A percentile compares a stretch with the other conserved stretches of the same genome.
Conservation (phyloP, 2,888 invertebrate species). For the Drosophila antonietae region DNA sequence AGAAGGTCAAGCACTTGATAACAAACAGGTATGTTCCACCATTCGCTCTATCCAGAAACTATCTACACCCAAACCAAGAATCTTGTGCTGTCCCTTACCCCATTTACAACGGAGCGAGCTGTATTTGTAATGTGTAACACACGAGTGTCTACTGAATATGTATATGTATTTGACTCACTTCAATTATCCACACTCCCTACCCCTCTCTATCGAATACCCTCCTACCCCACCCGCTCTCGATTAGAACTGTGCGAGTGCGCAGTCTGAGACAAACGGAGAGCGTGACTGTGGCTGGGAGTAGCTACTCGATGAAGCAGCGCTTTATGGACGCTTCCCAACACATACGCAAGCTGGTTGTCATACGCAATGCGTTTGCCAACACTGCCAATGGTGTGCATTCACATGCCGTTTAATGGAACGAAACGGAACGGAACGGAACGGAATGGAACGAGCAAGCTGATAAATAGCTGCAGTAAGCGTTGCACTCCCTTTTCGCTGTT, state of each 20-base stretch:
- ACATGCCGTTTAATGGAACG: slow-evolving; percentile 61
- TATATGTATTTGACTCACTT: slow-evolving; percentile 9
- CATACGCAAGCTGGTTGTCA: slow-evolving; percentile 79
- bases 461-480: slow-evolving; percentile 44
- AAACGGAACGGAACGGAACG: not conserved
- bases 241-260: slow-evolving; percentile 76
- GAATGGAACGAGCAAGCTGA: not conserved
- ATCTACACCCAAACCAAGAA: not conserved
- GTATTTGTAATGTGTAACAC: slow-evolving; percentile 10
- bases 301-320: slow-evolving; percentile 72
- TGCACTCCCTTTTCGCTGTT: slow-evolving; percentile 42
- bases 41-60: not conserved
- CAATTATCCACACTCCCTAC: not conserved
- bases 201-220: not conserved
- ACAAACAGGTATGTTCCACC: slow-evolving; percentile 79
- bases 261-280: slow-evolving; percentile 80
- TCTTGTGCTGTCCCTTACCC: slow-evolving; percentile 24
- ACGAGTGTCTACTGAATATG: slow-evolving; percentile 9
- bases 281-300: slow-evolving; percentile 73
- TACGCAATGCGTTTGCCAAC: slow-evolving; percentile 79
- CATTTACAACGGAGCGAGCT: slow-evolving; percentile 36
- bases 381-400: slow-evolving; percentile 63
- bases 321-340: slow-evolving; percentile 81
- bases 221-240: not conserved
- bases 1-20: slow-evolving; percentile 83